Base-by-base conservation (phyloP, 2,888 invertebrate species). In the Cyrtodaria siliqua region DNA sequence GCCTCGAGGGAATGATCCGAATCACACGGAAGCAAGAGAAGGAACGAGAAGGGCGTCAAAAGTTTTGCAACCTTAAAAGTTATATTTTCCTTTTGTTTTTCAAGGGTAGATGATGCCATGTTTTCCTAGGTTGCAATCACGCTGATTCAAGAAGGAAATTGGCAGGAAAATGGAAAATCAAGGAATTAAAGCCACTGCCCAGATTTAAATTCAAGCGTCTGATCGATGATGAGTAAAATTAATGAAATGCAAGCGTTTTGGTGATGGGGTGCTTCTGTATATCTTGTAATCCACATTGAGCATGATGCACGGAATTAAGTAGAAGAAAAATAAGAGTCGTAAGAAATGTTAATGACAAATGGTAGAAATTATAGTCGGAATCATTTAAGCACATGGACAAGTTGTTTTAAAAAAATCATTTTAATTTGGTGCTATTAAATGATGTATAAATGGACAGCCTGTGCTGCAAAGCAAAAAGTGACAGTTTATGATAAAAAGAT, bases 41-140 rank as follows among this genome's bases (percentile, higher is more conserved):
- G 9, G 52, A 52, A 6, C 2, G 24, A 52, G 27, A 52, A 47
- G 20, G 8, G 14, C 27, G 27, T 24, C 2, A 23, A 16, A 6
- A 27, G 52, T 26, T 27, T 33, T 33, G 33, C 33, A 33, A 33
- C 33, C 33, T 33, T 33, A 33, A 33, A 33, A 33, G 33, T 62
- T 26, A 50, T 26, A 50, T 52, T 62, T 33, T 52, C 23, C 16
- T 62, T 62, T 62, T 62, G 24, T 62, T 62, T 33, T 50, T 50
- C 50, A 50, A 52, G 50, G 62, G 62, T 50, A 33, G 33, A 33
- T 44, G 52, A 62, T 44, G 62, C 62, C 62, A 24, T 62, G 50
- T 62, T 62, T 62, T 62, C 16, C 50, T 33, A 33, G 33, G 33
- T 33, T 33, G 33, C 33, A 33, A 4, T 50, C 50, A 62, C 49